phyloP scores from a whole-genome alignment of 2,797 vertebrate genomes.

The Eulemur albifrons region DNA sequence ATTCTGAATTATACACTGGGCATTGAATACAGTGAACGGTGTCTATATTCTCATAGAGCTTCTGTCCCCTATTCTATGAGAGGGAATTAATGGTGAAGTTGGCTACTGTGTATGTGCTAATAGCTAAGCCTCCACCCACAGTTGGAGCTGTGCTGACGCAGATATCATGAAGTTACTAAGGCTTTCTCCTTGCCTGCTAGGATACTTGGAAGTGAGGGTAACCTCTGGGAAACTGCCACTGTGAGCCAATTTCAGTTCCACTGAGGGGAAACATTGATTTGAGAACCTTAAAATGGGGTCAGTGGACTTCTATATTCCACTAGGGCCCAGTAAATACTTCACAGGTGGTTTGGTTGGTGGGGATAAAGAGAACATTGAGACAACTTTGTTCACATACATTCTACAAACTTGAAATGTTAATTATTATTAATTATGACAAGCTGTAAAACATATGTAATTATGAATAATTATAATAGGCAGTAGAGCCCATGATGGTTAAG shows the following conservation, averaged over 20 bases:
- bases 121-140: neutral
- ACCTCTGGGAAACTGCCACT: neutral
- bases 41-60: neutral
- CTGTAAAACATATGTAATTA: neutral
- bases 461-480: neutral
- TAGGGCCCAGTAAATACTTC: neutral
- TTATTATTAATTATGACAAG: neutral
- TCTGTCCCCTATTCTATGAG: neutral
- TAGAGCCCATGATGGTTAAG: neutral
- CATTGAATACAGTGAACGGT: neutral
- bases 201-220: neutral
- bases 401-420: neutral
- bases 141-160: accelerated
- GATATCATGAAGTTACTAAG: neutral
- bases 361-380: neutral
- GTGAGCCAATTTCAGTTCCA: neutral
- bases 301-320: neutral
- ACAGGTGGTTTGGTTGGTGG: neutral
- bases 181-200: neutral
- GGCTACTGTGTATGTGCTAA: neutral
- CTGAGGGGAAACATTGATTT: neutral
- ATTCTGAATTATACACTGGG: neutral
- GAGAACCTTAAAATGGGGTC: neutral
- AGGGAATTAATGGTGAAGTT: neutral
- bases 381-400: neutral